phyloP scores from a whole-genome alignment of 2,888 invertebrate species.

The Timema cristinae region DNA sequence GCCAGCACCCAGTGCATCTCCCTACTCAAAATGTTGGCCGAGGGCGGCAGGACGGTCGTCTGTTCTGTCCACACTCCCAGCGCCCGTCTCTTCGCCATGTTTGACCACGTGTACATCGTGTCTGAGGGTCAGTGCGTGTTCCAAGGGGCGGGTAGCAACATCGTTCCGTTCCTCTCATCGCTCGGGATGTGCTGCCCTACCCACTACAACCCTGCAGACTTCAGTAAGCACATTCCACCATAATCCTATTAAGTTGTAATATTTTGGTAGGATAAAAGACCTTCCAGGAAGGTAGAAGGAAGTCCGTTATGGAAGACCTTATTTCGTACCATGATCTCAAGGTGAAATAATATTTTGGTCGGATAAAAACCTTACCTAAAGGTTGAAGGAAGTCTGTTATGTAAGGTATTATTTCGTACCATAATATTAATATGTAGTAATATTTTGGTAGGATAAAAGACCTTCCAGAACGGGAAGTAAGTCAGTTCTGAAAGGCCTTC shows the following conservation, averaged over 20 bases:
- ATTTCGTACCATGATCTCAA: too few species aligned
- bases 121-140: constrained; percentile 87
- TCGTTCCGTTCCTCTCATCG: constrained; percentile 76
- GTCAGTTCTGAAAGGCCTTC: too few species aligned
- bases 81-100: constrained; percentile 84
- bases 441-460: too few species aligned
- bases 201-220: constrained; percentile 95
- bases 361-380: too few species aligned
- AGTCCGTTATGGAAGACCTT: background rate
- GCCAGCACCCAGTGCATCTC: constrained; percentile 85
- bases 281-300: background rate
- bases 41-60: constrained; percentile 83
- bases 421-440: too few species aligned
- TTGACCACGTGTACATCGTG: constrained; percentile 87
- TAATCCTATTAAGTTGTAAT: background rate
- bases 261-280: too few species aligned
- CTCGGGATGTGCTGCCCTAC: constrained; percentile 80
- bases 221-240: constrained; percentile 59
- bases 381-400: too few species aligned
- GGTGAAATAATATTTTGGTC: too few species aligned
- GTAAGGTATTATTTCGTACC: too few species aligned
- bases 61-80: constrained; percentile 97
- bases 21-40: constrained; percentile 76
- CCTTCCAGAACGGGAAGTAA: too few species aligned
- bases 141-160: constrained; percentile 71